Evolutionary conservation across 2,113 vertebrate species (phyloP), one percentile per base, ranked within the genome.

Genomic region (Crypturellus undulatus): DNA sequence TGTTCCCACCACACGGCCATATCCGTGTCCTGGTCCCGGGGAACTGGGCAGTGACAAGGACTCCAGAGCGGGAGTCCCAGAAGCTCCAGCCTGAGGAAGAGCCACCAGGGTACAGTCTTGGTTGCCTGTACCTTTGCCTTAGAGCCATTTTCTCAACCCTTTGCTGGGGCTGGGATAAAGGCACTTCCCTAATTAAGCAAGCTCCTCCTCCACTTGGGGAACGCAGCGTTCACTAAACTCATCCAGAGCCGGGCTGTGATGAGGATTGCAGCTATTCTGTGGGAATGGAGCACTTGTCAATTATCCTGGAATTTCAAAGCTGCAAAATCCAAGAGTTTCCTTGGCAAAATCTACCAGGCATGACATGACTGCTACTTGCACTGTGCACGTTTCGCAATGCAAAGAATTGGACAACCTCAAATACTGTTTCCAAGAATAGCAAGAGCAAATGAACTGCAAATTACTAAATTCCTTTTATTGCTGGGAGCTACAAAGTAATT

Each of bases 381-480:
- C 82, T 88, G 84, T 1, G 18, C 62, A 80, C 68, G 25, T 45
- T 96, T 84, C 92, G 79, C 94, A 86, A 69, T 94, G 90, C 65
- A 95, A 83, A 93, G 65, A 58, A 72, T 60, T 91, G 70, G 82
- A 96, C 72, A 75, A 69, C 68, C 84, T 96, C 96, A 86, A 93
- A 76, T 87, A 89, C 93, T 3, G 8, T 95, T 95, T 90, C 89
- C 94, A 95, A 95, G 88, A 92, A 84, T 73, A 94, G 87, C 87
- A 89, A 96, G 79, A 72, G 93, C 70, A 70, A 95, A 96, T 60
- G 81, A 84, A 71, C 89, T 96, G 90, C 93, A 97, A 96, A 96
- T 97, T 93, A 89, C 93, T 95, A 90, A 94, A 96, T 96, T 95
- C 88, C 54, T 93, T 97, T 97, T 91, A 93, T 93, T 95, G 94